Percentiles rank a stretch among this genome's conserved stretches.
phyloP scores from a whole-genome alignment of 2,113 vertebrate genomes.

The Orcinus orca region DNA sequence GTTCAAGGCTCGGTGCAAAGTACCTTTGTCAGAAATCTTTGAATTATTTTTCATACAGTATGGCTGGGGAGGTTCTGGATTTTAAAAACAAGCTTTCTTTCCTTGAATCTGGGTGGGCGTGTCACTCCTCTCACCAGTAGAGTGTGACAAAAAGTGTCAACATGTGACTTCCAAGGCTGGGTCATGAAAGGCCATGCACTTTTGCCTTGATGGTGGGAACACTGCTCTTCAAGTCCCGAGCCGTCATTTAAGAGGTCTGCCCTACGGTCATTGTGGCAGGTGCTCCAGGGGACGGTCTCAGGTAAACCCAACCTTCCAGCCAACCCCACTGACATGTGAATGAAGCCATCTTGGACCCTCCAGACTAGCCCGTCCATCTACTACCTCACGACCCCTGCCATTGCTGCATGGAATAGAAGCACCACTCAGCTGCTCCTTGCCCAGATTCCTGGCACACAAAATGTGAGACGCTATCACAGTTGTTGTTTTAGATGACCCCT shows the following conservation, averaged over 20 bases:
- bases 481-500: neutral
- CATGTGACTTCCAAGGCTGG: neutral
- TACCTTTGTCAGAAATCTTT: neutral
- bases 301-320: neutral
- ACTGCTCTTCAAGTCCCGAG: neutral
- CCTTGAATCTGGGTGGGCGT: neutral
- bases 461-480: neutral
- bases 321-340: neutral
- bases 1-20: neutral
- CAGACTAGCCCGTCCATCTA: fast-evolving
- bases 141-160: neutral
- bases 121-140: neutral
- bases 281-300: neutral
- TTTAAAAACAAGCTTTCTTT: neutral
- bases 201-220: neutral
- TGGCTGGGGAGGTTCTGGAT: neutral
- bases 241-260: neutral
- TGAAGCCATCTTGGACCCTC: neutral
- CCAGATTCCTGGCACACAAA: neutral
- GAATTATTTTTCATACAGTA: neutral
- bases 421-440: neutral
- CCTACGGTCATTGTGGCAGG: neutral
- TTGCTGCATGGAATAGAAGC: neutral
- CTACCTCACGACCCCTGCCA: neutral
- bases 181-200: neutral